phyloP scores from a whole-genome alignment of 2,888 invertebrate species.

The Tolmerus cingulatus region DNA sequence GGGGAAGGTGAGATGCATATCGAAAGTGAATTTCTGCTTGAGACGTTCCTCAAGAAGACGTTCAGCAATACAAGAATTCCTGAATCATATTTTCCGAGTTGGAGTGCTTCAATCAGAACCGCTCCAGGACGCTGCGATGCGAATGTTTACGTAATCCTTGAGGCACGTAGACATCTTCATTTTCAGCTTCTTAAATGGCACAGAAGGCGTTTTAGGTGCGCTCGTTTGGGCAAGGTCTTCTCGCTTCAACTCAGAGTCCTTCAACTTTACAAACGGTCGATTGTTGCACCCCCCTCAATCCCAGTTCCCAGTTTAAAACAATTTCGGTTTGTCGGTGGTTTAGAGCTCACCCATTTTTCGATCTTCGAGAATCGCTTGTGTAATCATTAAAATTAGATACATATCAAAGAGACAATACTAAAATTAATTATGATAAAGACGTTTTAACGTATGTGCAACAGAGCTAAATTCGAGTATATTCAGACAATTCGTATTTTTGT shows the following conservation, averaged over 20 bases:
- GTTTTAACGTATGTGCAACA: conserved; percentile 12
- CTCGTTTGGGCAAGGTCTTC: neutral
- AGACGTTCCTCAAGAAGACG: conserved; percentile 14
- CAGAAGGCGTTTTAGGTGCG: neutral
- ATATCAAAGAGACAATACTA: conserved; percentile 51
- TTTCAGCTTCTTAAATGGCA: neutral
- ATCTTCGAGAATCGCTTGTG: neutral
- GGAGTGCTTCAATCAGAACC: neutral
- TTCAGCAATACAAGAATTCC: neutral
- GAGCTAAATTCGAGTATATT: conserved; percentile 33
- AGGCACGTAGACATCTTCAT: neutral
- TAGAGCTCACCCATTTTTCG: neutral
- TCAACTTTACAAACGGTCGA: conserved; percentile 12
- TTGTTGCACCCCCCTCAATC: neutral
- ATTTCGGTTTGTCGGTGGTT: conserved; percentile 5
- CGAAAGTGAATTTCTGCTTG: conserved; percentile 27
- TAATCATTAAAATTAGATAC: conserved; percentile 47
- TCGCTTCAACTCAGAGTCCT: neutral
- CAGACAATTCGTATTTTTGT: conserved; percentile 1
- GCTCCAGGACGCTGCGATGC: neutral
- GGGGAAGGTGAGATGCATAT: conserved; percentile 17
- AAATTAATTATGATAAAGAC: conserved; percentile 43
- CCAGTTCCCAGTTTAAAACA: neutral
- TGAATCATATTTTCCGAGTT: conserved; percentile 11
- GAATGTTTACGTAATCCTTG: neutral